A percentile compares a stretch with the other conserved stretches of the same genome.
Evolutionary conservation across 1,140 invertebrate genomes (phyloP).

Genomic region (Bursaphelenchus mucronatus): DNA sequence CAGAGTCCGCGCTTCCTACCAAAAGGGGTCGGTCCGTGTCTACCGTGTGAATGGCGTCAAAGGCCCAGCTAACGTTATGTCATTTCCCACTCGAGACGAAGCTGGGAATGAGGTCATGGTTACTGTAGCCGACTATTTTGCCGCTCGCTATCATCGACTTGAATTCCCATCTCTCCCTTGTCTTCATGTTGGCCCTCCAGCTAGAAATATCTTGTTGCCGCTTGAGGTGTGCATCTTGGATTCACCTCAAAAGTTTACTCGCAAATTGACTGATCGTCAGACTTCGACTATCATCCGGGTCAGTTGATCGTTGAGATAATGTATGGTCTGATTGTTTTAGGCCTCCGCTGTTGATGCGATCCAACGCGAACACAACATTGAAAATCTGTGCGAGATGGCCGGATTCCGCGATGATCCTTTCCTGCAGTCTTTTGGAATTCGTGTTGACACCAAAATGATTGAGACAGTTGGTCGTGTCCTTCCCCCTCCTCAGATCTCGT

Average conservation of each 20-base stretch:
- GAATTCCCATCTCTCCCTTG: constrained; percentile 57
- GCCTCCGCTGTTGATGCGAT: constrained; percentile 47
- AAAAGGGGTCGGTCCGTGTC: constrained; percentile 35
- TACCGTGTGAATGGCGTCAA: constrained; percentile 48
- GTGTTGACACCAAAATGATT: constrained; percentile 94
- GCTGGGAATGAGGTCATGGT: constrained; percentile 24
- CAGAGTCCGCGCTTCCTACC: constrained; percentile 35
- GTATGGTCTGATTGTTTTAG: constrained; percentile 29
- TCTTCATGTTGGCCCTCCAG: constrained; percentile 50
- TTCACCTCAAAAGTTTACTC: constrained; percentile 56
- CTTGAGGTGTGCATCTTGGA: constrained; percentile 59
- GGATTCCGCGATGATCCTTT: constrained; percentile 40
- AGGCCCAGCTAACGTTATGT: constrained; percentile 35
- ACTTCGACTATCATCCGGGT: constrained; percentile 46
- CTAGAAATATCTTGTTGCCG: constrained; percentile 51
- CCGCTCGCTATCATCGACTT: constrained; percentile 47
- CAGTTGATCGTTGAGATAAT: constrained; percentile 14
- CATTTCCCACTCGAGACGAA: constrained; percentile 14
- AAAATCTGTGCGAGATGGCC: constrained; percentile 27
- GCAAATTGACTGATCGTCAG: constrained; percentile 47
- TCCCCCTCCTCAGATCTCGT: constrained; percentile 94
- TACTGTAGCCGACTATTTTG: constrained; percentile 57
- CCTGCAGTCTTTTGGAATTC: constrained; percentile 67
- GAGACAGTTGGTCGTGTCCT: constrained; percentile 91
- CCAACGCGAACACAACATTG: constrained; percentile 47